Evolutionary conservation across 2,888 invertebrate species (phyloP), one percentile per base, ranked within the genome.

Genomic region (Volucella inflata): DNA sequence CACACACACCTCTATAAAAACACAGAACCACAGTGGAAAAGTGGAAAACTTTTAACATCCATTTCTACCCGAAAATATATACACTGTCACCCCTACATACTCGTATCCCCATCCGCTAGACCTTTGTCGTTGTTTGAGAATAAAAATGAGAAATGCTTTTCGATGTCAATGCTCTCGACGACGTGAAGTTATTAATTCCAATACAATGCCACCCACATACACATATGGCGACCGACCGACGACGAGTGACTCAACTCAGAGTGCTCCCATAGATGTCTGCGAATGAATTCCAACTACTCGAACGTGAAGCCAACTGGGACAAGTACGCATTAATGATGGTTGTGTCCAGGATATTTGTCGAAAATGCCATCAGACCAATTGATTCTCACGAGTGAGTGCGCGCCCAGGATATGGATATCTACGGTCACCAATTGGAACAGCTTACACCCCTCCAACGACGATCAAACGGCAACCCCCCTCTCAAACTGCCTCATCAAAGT

Each of bases 151-250:
- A 77, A 57, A 72, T 62, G 60, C 17, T 17, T 62, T 65, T 62
- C 14, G 57, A 50, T 72, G 77, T 71, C 77, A 82, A 67, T 78
- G 72, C 30, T 30, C 30, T 30, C 30, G 30, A 44, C 53, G 72
- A 82, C 72, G 78, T 51, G 30, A 72, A 82, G 36, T 53, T 82
- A 77, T 76, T 76, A 55, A 60, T 64, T 60, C 17, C 40, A 44
- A 40, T 55, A 71, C 68, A 59, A 46, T 46, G 44, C 62, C 36
- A 12, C 16, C 53, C 30, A 48, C 30, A 30, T 30, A 8, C 30
- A 48, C 30, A 30, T 30, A 8, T 14, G n/a, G 38, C 53, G 21
- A 11, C 17, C 1, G 6, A 30, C 59, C 17, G 12, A 2, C 38
- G 51, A 16, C 16, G 48, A 36, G 12, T 14, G 14, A 60, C 9